Percentiles rank a stretch among this genome's conserved stretches.
Conservation (phyloP, 1,140 invertebrate species). For the Drosophila triauraria region DNA sequence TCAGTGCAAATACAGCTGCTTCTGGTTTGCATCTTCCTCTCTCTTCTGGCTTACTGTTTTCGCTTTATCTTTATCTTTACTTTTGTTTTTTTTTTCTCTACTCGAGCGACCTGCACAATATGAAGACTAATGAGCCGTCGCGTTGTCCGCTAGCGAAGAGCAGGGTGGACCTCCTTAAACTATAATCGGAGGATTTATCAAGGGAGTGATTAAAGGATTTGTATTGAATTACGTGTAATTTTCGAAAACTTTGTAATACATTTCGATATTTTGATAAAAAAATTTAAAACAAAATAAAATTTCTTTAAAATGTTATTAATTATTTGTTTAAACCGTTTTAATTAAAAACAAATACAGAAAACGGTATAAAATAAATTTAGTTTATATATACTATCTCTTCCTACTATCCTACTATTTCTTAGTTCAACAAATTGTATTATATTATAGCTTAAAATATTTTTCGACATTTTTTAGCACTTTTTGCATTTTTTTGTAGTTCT, state of each 20-base stretch:
- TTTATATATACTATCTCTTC: too few relatives aligned
- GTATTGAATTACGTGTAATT: neutral
- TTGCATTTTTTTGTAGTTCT: too few relatives aligned
- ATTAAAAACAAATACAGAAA: too few relatives aligned
- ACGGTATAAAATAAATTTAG: too few relatives aligned
- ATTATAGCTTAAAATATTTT: too few relatives aligned
- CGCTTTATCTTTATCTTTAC: constrained; percentile 21
- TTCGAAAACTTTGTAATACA: neutral
- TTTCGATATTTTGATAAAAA: too few relatives aligned
- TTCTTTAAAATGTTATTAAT: too few relatives aligned
- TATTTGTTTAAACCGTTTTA: too few relatives aligned
- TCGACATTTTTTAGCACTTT: too few relatives aligned
- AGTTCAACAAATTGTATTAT: too few relatives aligned
- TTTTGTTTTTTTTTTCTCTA: constrained; percentile 42
- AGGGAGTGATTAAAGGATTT: neutral
- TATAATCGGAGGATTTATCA: neutral
- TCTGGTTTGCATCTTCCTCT: constrained; percentile 15
- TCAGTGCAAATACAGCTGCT: constrained; percentile 43
- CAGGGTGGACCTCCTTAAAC: constrained; percentile 16
- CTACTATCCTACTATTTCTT: too few relatives aligned
- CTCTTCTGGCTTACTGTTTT: constrained; percentile 31
- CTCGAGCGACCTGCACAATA: constrained; percentile 65
- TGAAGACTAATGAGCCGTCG: constrained; percentile 27
- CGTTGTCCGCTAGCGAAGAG: neutral
- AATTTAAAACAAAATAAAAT: too few relatives aligned